These are phyloP conservation scores for Acomys russatus DNA, from an alignment of 2,797 vertebrate genomes.

Conservation along the genomic window DNA sequence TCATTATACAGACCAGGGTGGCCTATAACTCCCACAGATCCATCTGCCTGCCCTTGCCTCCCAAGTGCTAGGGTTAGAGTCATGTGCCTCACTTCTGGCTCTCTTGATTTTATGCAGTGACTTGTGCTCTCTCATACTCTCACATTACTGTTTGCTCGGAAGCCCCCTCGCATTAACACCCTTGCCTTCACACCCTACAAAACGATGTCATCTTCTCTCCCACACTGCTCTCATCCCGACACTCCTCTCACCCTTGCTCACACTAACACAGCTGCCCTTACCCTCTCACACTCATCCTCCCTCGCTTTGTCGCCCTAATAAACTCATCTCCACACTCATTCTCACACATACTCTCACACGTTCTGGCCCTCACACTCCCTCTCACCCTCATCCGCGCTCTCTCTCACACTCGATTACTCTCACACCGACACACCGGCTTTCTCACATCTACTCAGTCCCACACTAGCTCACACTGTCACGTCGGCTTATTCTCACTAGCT, in stretches of 20 bases:
- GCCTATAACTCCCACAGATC: not conserved
- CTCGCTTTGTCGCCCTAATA: not conserved
- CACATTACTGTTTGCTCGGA: not conserved
- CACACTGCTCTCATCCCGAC: not conserved
- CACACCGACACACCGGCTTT: not conserved
- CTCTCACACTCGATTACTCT: too few species aligned
- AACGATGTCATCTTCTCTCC: not conserved
- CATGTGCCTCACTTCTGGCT: not conserved
- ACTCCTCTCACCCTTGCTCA: not conserved
- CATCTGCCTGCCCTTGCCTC: not conserved
- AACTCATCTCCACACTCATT: too few species aligned
- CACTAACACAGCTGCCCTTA: not conserved
- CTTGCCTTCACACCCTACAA: not conserved
- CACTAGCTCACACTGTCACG: not conserved
- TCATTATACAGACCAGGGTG: not conserved
- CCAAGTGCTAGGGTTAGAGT: not conserved
- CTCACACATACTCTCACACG: not conserved
- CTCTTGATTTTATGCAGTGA: not conserved
- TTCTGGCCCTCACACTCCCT: too few species aligned
- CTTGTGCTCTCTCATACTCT: not conserved
- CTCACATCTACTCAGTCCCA: not conserved
- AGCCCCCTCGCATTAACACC: not conserved
- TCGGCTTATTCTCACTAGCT: not conserved
- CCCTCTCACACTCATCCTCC: not conserved
- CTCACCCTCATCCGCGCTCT: rapidly evolving